These are phyloP conservation scores for Thaumatotibia leucotreta DNA, from an alignment of 1,140 invertebrate species.

Conservation along the genomic window DNA sequence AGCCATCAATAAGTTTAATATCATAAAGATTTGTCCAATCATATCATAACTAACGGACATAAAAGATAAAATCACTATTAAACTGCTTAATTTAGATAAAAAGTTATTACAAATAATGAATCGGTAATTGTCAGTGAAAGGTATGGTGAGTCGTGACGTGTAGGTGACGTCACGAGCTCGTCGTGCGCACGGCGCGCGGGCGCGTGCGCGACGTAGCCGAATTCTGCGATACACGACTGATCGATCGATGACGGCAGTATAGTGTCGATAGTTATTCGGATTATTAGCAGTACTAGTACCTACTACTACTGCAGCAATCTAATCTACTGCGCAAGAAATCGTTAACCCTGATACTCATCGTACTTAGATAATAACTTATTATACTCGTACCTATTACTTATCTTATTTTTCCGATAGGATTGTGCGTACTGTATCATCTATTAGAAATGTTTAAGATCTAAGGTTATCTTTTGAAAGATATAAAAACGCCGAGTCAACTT, in stretches of 20 bases:
- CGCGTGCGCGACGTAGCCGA: constrained; percentile 10
- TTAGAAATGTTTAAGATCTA: no score
- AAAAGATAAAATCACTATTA: constrained; percentile 12
- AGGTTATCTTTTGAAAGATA: no score
- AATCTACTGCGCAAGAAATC: no score
- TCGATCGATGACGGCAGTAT: background rate
- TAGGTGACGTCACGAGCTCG: constrained; percentile 6
- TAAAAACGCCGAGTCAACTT: no score
- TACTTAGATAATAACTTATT: no score
- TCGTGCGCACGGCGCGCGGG: background rate
- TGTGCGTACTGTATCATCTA: no score
- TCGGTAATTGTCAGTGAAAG: constrained; percentile 6
- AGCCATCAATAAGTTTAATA: background rate
- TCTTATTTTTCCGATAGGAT: no score
- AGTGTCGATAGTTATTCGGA: background rate
- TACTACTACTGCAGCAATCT: no score
- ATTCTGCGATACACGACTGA: background rate
- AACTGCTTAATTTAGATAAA: constrained; percentile 11
- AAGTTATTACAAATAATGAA: constrained; percentile 10
- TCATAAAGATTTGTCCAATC: background rate
- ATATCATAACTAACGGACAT: background rate
- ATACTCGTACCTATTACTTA: no score
- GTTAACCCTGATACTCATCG: no score
- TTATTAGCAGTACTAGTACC: no score
- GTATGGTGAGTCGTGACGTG: constrained; percentile 7